A percentile compares a stretch with the other conserved stretches of the same genome.
Conservation (phyloP, 2,888 invertebrate species). For the Drosophila sordidula region DNA sequence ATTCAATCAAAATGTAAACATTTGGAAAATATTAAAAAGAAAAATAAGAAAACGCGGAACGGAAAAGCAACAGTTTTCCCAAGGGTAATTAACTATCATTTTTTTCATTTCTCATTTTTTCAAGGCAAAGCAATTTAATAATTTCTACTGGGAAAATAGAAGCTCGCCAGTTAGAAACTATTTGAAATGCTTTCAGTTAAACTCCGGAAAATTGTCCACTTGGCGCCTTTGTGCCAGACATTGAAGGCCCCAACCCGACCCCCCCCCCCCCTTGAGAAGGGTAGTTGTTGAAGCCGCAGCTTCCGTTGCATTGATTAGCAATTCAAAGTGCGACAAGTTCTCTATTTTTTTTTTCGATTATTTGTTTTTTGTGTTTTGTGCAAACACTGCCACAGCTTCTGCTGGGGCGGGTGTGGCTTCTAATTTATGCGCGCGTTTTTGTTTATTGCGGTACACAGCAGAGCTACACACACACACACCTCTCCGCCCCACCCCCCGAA, state of each 20-base stretch:
- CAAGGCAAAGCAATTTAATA: too few relatives aligned
- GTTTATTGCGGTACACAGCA: conserved; percentile 65
- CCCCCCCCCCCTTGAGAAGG: not conserved
- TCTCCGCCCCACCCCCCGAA: not conserved
- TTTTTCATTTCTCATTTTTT: too few relatives aligned
- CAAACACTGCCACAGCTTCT: conserved; percentile 27
- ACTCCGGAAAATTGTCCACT: not conserved
- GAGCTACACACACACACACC: not conserved
- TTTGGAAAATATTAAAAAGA: too few relatives aligned
- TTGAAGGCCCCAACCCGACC: not conserved
- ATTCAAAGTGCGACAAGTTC: conserved; percentile 52
- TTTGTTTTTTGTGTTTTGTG: conserved; percentile 3
- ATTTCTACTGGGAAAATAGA: too few relatives aligned
- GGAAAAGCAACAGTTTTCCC: too few relatives aligned
- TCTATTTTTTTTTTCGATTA: conserved; percentile 4
- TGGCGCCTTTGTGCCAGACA: conserved; percentile 5
- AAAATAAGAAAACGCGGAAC: too few relatives aligned
- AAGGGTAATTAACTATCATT: too few relatives aligned
- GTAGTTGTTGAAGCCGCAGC: conserved; percentile 10
- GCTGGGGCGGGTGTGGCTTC: conserved; percentile 50
- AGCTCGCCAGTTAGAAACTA: too few relatives aligned
- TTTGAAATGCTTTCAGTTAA: too few relatives aligned
- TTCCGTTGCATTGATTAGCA: conserved; percentile 62
- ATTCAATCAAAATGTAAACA: too few relatives aligned
- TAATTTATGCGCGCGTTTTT: conserved; percentile 73